Conservation (phyloP, 2,888 invertebrate species). For the Nomada goodeniana region DNA sequence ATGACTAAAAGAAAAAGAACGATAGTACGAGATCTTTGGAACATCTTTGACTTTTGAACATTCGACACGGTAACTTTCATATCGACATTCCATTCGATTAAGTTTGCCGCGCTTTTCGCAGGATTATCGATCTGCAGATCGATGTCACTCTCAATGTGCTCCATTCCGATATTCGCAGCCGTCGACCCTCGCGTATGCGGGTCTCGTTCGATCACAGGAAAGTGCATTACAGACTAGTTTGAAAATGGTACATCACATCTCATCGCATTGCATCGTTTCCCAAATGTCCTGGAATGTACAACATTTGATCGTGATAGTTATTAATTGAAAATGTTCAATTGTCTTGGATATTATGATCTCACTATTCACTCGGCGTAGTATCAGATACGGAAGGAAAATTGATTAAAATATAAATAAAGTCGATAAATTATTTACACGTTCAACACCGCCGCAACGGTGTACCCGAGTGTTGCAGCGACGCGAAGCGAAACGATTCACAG, state of each 20-base stretch:
- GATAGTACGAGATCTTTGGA: conserved; percentile 71
- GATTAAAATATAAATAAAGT: not conserved
- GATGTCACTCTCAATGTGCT: conserved; percentile 61
- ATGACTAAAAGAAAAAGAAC: conserved; percentile 69
- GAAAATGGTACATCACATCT: conserved; percentile 34
- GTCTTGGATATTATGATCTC: not conserved
- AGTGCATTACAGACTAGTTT: conserved; percentile 48
- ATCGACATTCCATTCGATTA: conserved; percentile 79
- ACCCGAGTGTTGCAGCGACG: not conserved
- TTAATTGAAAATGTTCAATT: no score
- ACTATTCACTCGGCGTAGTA: no score
- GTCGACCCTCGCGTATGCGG: conserved; percentile 46
- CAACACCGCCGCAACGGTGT: not conserved
- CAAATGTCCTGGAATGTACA: no score
- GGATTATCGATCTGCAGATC: conserved; percentile 67
- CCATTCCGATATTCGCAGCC: conserved; percentile 66
- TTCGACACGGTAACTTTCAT: conserved; percentile 77
- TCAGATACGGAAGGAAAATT: no score
- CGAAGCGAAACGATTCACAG: not conserved
- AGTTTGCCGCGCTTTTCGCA: conserved; percentile 63
- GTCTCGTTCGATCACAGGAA: conserved; percentile 8
- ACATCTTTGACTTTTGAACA: conserved; percentile 72
- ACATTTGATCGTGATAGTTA: no score
- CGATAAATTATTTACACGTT: not conserved
- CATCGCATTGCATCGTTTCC: no score